phyloP scores from a whole-genome alignment of 2,113 vertebrate genomes.

The Thunnus thynnus region DNA sequence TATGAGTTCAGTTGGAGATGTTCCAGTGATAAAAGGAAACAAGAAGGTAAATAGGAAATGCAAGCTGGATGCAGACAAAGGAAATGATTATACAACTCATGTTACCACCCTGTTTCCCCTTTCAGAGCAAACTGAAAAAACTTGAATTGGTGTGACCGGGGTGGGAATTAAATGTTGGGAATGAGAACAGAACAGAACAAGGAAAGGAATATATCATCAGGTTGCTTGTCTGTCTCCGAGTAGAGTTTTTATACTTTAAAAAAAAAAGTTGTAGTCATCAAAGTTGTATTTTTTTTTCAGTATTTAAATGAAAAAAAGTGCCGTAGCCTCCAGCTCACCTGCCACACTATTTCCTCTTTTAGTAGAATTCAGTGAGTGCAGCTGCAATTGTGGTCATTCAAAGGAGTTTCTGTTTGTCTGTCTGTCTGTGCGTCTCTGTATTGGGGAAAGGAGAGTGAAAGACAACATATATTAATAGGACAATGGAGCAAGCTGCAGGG shows the following conservation, averaged over 20 bases:
- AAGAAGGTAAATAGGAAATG: conserved; percentile 69
- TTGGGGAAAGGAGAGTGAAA: conserved; percentile 35
- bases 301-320: background rate
- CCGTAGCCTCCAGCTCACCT: conserved; percentile 18
- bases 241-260: background rate
- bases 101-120: conserved; percentile 41
- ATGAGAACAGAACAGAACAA: background rate
- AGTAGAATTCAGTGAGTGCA: conserved; percentile 38
- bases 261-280: background rate
- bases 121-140: conserved; percentile 8
- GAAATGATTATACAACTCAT: conserved; percentile 67
- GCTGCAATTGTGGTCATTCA: conserved; percentile 59
- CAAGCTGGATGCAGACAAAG: conserved; percentile 56
- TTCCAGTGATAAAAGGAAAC: conserved; percentile 56
- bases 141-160: background rate
- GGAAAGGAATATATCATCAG: background rate
- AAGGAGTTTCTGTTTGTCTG: conserved; percentile 39
- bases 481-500: conserved; percentile 61
- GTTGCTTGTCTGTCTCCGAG: background rate
- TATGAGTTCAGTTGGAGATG: conserved; percentile 41
- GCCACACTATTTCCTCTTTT: conserved; percentile 30
- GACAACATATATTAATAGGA: conserved; percentile 73
- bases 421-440: background rate
- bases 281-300: background rate
- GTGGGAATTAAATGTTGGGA: conserved; percentile 24